Evolutionary conservation across 1,140 invertebrate species (phyloP).

Genomic region (Luehdorfia chinensis): DNA sequence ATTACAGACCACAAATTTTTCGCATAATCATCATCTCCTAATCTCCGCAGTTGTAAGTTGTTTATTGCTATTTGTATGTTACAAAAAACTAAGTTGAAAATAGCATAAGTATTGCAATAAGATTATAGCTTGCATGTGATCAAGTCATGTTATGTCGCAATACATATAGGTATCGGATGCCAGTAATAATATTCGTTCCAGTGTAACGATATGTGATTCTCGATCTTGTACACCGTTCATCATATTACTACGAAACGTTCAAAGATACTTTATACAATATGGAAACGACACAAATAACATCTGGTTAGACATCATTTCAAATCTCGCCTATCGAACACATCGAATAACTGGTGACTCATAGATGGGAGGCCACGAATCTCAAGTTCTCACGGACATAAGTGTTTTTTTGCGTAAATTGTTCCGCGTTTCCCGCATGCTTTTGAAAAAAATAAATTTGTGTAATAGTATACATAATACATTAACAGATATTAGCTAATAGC

Average conservation of each 20-base stretch:
- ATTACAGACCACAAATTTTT: too few species aligned
- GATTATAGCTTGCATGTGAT: conserved; percentile 14
- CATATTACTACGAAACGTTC: conserved; percentile 18
- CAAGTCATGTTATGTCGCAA: conserved; percentile 13
- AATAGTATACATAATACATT: conserved; percentile 1
- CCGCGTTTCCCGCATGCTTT: neutral
- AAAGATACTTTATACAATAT: conserved; percentile 17
- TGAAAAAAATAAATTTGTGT: neutral
- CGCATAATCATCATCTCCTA: too few species aligned
- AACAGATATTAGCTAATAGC: neutral
- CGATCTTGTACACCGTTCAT: conserved; percentile 16
- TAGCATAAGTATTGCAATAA: conserved; percentile 16
- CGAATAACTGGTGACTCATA: conserved; percentile 15
- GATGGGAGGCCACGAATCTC: conserved; percentile 16
- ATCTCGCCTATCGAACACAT: conserved; percentile 8
- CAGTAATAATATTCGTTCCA: conserved; percentile 14
- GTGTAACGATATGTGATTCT: conserved; percentile 16
- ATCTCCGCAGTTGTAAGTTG: too few species aligned
- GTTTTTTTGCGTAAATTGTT: neutral
- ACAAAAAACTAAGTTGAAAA: conserved; percentile 18
- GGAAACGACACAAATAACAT: conserved; percentile 16
- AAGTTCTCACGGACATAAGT: conserved; percentile 9
- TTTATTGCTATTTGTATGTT: too few species aligned
- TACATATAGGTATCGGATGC: conserved; percentile 15
- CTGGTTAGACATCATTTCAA: conserved; percentile 7